Evolutionary conservation across 2,113 vertebrate genomes (phyloP).

Genomic region (Petrocephalus microphthalmus): DNA sequence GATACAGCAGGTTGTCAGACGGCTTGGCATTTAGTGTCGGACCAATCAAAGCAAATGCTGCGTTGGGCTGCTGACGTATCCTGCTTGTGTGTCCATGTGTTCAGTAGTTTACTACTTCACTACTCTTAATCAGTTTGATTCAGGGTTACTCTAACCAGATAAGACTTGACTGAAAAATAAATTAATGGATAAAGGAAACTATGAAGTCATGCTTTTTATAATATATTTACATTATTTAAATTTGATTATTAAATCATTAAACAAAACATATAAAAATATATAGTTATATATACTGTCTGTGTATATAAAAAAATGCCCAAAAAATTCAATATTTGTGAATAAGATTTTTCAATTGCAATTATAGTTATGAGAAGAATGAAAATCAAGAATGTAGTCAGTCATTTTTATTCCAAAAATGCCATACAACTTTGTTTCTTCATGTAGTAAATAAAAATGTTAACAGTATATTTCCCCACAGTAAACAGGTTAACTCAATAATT

Average conservation of each 20-base stretch:
- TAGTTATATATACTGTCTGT: neutral
- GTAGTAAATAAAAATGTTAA: constrained; percentile 29
- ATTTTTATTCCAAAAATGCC: constrained; percentile 10
- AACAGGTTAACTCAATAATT: constrained; percentile 19
- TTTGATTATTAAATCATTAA: neutral
- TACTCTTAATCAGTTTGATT: neutral
- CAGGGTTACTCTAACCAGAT: neutral
- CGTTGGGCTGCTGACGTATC: neutral
- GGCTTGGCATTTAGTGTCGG: neutral
- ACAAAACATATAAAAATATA: neutral
- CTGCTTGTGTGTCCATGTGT: too few relatives aligned
- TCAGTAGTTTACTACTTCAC: too few relatives aligned
- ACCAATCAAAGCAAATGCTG: neutral
- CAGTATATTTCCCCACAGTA: constrained; percentile 34
- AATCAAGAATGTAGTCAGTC: constrained; percentile 5
- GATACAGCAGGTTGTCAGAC: neutral
- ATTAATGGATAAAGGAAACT: neutral
- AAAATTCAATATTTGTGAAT: neutral
- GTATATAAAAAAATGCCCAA: neutral
- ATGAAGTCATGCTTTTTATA: neutral
- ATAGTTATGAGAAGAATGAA: neutral
- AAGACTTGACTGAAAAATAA: neutral
- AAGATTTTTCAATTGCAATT: neutral
- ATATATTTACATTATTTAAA: neutral
- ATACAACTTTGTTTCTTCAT: neutral